These are phyloP conservation scores for Delia radicum DNA, from an alignment of 1,140 invertebrate species.

Conservation along the genomic window DNA sequence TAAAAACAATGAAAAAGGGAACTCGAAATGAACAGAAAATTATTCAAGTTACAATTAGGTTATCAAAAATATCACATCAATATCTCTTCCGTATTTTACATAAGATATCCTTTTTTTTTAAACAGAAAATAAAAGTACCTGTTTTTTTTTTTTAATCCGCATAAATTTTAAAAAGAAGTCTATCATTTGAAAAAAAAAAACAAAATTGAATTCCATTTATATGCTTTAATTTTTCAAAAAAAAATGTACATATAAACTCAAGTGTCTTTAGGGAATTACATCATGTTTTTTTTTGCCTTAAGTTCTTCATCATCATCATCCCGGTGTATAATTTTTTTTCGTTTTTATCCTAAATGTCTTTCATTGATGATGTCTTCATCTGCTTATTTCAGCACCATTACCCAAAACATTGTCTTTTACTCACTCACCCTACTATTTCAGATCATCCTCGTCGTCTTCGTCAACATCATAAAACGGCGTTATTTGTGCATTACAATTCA, in stretches of 20 bases:
- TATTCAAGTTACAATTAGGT: background rate
- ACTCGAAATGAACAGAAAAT: background rate
- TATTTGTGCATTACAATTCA: background rate
- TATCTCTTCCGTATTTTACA: background rate
- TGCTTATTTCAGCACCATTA: slow-evolving; percentile 1
- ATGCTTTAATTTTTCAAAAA: background rate
- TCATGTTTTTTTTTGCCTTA: background rate
- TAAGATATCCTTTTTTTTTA: background rate
- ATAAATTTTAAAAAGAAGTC: background rate
- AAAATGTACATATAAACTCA: background rate
- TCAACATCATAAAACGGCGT: background rate
- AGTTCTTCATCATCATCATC: background rate
- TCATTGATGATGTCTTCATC: background rate
- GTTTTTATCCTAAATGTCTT: too few relatives aligned
- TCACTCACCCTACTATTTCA: background rate
- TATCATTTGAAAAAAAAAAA: too few relatives aligned
- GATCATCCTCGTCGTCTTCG: too few relatives aligned
- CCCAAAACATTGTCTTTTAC: background rate
- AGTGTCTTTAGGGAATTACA: slow-evolving; percentile 1
- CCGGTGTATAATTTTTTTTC: too few relatives aligned
- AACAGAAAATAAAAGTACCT: background rate
- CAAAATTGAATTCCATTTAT: too few relatives aligned
- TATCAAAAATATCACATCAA: background rate
- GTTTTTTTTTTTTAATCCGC: background rate
- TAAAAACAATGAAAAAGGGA: background rate